These are phyloP conservation scores for Dromaius novaehollandiae DNA, from an alignment of 2,113 vertebrate species.

Conservation along the genomic window DNA sequence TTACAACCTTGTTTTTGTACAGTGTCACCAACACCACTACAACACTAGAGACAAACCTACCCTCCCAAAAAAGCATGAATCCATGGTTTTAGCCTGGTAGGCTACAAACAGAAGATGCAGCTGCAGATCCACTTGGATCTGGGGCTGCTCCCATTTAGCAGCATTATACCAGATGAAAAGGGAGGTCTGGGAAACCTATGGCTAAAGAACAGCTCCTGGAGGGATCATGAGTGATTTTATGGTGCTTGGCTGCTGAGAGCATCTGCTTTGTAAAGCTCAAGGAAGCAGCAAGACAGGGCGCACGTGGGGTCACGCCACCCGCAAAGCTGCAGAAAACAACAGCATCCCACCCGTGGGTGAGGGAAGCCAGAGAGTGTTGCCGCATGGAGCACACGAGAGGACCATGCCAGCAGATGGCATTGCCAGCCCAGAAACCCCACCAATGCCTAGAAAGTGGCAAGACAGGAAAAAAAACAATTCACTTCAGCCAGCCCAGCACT, in stretches of 20 bases:
- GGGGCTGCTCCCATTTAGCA: background rate
- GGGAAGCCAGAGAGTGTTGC: background rate
- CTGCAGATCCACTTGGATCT: background rate
- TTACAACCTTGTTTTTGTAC: background rate
- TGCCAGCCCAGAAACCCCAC: constrained; percentile 19
- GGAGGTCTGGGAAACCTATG: background rate
- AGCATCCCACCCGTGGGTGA: background rate
- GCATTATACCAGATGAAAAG: background rate
- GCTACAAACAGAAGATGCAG: too few species aligned
- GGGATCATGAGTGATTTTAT: background rate
- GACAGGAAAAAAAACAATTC: background rate
- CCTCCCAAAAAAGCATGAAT: background rate
- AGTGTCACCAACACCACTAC: background rate
- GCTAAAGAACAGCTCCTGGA: background rate
- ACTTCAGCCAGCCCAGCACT: background rate
- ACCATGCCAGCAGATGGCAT: constrained; percentile 66
- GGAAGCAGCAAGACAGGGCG: background rate
- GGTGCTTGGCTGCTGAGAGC: background rate
- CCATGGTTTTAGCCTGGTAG: background rate
- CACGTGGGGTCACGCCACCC: background rate
- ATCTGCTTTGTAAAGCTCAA: background rate
- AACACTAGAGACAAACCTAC: background rate
- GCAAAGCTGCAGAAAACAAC: background rate
- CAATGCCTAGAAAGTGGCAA: background rate
- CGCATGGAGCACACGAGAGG: background rate